These are phyloP conservation scores for Pocillopora grandis DNA, from an alignment of 92 coral and sea anemone genomes.

Conservation along the genomic window DNA sequence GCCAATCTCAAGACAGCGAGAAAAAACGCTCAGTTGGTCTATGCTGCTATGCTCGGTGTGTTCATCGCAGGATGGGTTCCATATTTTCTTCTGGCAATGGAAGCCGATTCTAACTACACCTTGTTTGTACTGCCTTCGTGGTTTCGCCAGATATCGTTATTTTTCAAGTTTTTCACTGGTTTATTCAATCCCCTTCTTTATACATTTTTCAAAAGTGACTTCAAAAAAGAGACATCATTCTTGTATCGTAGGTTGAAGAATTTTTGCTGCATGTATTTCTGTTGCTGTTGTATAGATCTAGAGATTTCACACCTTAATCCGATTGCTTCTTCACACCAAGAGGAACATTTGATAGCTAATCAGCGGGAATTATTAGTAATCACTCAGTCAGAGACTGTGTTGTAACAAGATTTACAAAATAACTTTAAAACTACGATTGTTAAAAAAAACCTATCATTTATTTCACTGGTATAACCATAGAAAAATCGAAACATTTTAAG, in stretches of 20 bases:
- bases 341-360: background rate
- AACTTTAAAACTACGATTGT: too few species aligned
- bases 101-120: conserved; percentile 2
- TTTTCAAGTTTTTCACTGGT: conserved; percentile 19
- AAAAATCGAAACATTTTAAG: too few species aligned
- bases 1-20: background rate
- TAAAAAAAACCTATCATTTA: too few species aligned
- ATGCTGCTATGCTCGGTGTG: conserved; percentile 1
- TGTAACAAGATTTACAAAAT: background rate
- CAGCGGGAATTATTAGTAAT: background rate
- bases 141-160: background rate
- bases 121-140: background rate
- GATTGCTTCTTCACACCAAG: background rate
- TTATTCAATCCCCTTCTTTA: conserved; percentile 22
- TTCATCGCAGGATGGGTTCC: conserved; percentile 19
- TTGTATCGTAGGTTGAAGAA: background rate
- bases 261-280: background rate
- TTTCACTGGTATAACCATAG: too few species aligned
- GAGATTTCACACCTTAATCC: background rate
- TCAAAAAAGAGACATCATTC: background rate
- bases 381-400: background rate
- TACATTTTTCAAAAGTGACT: conserved; percentile 19
- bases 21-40: background rate
- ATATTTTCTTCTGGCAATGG: conserved; percentile 10
- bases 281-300: too few species aligned